phyloP scores from a whole-genome alignment of 2,113 vertebrate genomes.

The Oryzias curvinotus region DNA sequence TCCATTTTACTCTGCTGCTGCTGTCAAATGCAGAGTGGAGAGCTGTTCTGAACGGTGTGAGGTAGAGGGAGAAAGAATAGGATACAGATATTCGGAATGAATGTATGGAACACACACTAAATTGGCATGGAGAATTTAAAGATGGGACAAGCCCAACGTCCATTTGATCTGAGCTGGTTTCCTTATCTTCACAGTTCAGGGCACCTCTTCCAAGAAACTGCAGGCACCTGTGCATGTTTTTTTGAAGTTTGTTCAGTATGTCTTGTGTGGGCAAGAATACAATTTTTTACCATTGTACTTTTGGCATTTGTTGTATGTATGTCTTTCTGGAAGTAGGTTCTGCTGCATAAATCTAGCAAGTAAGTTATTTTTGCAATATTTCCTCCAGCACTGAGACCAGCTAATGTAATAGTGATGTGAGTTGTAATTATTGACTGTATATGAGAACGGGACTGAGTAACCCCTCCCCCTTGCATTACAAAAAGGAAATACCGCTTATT shows the following conservation, averaged over 20 bases:
- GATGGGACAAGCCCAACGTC: conserved; percentile 26
- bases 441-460: no score
- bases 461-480: no score
- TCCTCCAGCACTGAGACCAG: no score
- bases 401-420: no score
- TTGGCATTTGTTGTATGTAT: no score
- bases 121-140: not conserved
- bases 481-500: no score
- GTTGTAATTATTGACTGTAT: no score
- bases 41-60: not conserved
- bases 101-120: conserved; percentile 10
- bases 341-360: no score
- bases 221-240: conserved; percentile 24
- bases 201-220: conserved; percentile 38
- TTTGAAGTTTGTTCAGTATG: not conserved
- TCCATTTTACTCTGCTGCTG: conserved; percentile 42
- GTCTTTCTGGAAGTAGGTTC: no score
- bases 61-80: not conserved
- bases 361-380: no score
- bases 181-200: conserved; percentile 19
- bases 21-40: conserved; percentile 47
- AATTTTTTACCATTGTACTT: no score
- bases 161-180: conserved; percentile 47
- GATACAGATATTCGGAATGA: conserved; percentile 20
- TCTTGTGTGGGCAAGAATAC: no score